These are phyloP conservation scores for Ammodytes dubius DNA, from an alignment of 2,113 vertebrate genomes.

Conservation along the genomic window DNA sequence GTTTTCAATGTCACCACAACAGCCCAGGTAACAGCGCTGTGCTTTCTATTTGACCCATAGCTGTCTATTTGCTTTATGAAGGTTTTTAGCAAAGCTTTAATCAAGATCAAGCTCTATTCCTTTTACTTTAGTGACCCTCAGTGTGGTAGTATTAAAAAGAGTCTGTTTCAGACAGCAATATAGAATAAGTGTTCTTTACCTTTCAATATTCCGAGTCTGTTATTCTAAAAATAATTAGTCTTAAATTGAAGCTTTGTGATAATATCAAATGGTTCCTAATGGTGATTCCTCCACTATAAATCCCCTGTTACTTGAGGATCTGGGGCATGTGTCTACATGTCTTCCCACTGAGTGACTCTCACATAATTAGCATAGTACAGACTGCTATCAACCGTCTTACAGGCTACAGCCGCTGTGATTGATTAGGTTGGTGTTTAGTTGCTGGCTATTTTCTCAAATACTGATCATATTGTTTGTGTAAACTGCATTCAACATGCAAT, in stretches of 20 bases:
- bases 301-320: neutral
- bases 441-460: neutral
- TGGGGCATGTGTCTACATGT: no score
- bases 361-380: neutral
- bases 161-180: no score
- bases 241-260: neutral
- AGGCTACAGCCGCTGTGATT: neutral
- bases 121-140: no score
- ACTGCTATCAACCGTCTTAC: neutral
- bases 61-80: no score
- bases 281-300: neutral
- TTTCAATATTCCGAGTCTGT: neutral
- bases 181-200: neutral
- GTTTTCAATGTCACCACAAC: no score
- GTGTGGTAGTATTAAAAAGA: no score
- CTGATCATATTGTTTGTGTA: neutral
- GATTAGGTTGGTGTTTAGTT: neutral
- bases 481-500: neutral
- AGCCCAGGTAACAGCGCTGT: no score
- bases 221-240: no score
- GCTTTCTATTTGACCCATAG: no score
- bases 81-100: no score
- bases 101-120: no score
- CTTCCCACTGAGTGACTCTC: neutral
- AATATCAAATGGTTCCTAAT: neutral